Evolutionary conservation across 2,888 invertebrate genomes (phyloP).

Genomic region (Pegoplata infirma): DNA sequence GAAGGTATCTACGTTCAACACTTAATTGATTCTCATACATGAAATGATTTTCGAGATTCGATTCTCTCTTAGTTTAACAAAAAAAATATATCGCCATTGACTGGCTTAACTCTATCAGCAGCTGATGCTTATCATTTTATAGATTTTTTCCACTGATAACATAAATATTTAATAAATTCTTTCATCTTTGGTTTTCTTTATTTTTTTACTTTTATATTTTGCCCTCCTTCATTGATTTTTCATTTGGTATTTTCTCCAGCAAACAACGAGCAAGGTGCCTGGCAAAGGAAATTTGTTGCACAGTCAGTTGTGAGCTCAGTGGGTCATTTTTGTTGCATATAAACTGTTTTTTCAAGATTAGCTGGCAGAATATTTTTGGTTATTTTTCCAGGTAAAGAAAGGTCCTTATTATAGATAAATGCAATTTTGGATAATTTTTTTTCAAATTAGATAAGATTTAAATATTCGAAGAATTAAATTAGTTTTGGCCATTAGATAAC

Average conservation of each 20-base stretch:
- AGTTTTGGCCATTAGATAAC: too few relatives aligned
- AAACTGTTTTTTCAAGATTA: neutral
- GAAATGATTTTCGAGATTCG: slow-evolving; percentile 41
- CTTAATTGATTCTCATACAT: slow-evolving; percentile 53
- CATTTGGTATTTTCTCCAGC: slow-evolving; percentile 7
- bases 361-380: neutral
- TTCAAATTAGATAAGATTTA: too few relatives aligned
- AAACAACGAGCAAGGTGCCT: too few relatives aligned
- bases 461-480: too few relatives aligned
- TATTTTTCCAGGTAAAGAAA: neutral
- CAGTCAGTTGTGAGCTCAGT: neutral
- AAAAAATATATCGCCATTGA: slow-evolving; percentile 31
- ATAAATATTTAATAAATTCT: slow-evolving; percentile 46
- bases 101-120: slow-evolving; percentile 48
- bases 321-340: neutral
- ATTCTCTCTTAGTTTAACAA: slow-evolving; percentile 19
- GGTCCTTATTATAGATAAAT: too few relatives aligned
- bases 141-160: slow-evolving; percentile 59
- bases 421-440: too few relatives aligned
- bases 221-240: slow-evolving; percentile 32
- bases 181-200: slow-evolving; percentile 6
- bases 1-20: slow-evolving; percentile 2
- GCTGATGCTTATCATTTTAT: slow-evolving; percentile 60
- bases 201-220: neutral
- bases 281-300: neutral